A percentile compares a stretch with the other conserved stretches of the same genome.
These are phyloP conservation scores for Leuciscus idus DNA, from an alignment of 2,113 vertebrate species.

Conservation along the genomic window DNA sequence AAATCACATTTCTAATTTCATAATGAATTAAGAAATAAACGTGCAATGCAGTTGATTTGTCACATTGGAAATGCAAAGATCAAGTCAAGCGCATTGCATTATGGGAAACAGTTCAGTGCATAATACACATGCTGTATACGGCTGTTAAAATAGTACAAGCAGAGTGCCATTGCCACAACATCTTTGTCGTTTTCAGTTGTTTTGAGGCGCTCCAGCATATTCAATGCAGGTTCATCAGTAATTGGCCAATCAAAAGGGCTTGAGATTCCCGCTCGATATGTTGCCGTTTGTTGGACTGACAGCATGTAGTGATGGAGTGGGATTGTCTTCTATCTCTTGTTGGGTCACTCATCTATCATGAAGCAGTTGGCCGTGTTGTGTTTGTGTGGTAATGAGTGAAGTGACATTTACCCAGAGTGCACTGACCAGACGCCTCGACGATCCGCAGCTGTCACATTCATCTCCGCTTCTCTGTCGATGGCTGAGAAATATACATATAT, in stretches of 20 bases:
- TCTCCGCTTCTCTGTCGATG: constrained; percentile 73
- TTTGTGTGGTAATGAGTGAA: constrained; percentile 74
- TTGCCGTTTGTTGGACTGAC: background rate
- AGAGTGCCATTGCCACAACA: background rate
- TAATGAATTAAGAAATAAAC: background rate
- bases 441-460: constrained; percentile 66
- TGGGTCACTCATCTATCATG: constrained; percentile 70
- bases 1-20: background rate
- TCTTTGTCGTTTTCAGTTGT: background rate
- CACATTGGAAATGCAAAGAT: background rate
- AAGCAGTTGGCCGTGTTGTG: constrained; percentile 68
- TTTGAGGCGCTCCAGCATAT: background rate
- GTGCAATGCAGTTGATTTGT: background rate
- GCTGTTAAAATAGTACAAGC: background rate
- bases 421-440: constrained; percentile 61
- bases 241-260: constrained; percentile 7
- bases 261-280: background rate
- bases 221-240: background rate
- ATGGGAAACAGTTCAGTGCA: background rate
- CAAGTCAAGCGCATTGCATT: background rate
- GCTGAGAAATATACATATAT: constrained; percentile 28
- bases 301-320: constrained; percentile 44
- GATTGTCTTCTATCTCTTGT: constrained; percentile 16
- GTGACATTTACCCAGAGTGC: constrained; percentile 78
- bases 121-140: too few relatives aligned